A percentile compares a stretch with the other conserved stretches of the same genome.
Evolutionary conservation across 2,797 vertebrate genomes (phyloP).

Genomic region (Babyrousa celebensis): DNA sequence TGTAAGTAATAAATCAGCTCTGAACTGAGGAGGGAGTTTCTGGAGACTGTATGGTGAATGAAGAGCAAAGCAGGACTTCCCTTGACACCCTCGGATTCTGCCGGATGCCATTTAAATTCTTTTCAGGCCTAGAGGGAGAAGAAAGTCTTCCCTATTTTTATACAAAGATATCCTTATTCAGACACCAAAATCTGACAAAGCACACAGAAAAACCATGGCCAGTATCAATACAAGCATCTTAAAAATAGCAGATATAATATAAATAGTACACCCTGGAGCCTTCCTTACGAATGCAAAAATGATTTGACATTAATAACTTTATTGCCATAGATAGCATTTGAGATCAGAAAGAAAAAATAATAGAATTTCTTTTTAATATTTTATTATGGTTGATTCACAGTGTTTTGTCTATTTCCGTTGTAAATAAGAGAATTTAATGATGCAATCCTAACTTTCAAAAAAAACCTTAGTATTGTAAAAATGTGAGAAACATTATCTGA

Average conservation of each 20-base stretch:
- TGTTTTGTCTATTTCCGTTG: too few relatives aligned
- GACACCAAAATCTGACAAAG: not conserved
- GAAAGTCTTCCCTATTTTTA: not conserved
- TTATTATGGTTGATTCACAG: too few relatives aligned
- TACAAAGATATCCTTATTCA: not conserved
- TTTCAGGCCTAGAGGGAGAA: not conserved
- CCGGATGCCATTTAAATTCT: not conserved
- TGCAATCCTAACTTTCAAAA: not conserved
- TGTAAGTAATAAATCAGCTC: not conserved
- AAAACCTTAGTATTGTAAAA: not conserved
- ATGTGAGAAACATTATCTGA: not conserved
- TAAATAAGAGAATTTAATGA: not conserved
- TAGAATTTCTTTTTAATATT: too few relatives aligned
- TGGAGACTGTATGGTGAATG: not conserved
- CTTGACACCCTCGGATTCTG: too few relatives aligned
- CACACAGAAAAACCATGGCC: not conserved
- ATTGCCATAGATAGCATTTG: not conserved
- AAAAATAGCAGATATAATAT: not conserved
- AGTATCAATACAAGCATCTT: not conserved
- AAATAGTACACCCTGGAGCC: not conserved
- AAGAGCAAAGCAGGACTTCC: not conserved
- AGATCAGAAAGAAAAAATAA: not conserved
- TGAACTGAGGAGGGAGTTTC: not conserved
- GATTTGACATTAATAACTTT: not conserved
- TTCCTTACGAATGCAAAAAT: not conserved